A percentile compares a stretch with the other conserved stretches of the same genome.
Conservation (phyloP, 2,113 vertebrate species). For the Meleagris gallopavo region DNA sequence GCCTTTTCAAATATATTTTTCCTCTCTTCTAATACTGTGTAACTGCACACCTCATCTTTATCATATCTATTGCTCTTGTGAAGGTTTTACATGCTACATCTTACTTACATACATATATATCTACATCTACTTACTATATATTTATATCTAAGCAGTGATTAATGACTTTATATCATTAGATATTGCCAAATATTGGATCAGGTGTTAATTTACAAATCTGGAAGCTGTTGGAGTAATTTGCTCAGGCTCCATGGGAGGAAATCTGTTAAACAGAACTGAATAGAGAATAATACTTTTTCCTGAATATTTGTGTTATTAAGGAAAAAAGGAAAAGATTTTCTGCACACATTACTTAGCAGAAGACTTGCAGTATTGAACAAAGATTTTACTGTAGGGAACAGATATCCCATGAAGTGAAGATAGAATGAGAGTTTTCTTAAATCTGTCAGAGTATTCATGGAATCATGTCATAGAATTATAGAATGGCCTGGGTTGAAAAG, state of each 20-base stretch:
- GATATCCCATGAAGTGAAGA: constrained; percentile 36
- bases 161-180: background rate
- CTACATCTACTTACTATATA: constrained; percentile 10
- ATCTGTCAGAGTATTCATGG: constrained; percentile 39
- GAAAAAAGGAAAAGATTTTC: constrained; percentile 12
- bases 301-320: constrained; percentile 22
- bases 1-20: constrained; percentile 35
- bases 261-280: constrained; percentile 38
- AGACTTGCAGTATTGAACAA: constrained; percentile 26
- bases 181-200: background rate
- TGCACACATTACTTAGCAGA: constrained; percentile 23
- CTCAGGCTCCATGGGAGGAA: constrained; percentile 31
- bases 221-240: constrained; percentile 5
- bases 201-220: background rate
- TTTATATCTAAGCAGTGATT: background rate
- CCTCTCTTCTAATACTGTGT: background rate
- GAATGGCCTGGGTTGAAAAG: too few species aligned
- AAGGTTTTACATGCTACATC: background rate
- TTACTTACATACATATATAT: background rate
- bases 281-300: background rate
- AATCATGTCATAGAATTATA: too few species aligned
- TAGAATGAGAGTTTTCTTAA: constrained; percentile 64
- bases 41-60: constrained; percentile 3
- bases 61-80: constrained; percentile 4
- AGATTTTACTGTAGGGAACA: constrained; percentile 15